Percentiles rank a stretch among this genome's conserved stretches.
Conservation (phyloP, 2,888 invertebrate species). For the Plagodis dolabraria region DNA sequence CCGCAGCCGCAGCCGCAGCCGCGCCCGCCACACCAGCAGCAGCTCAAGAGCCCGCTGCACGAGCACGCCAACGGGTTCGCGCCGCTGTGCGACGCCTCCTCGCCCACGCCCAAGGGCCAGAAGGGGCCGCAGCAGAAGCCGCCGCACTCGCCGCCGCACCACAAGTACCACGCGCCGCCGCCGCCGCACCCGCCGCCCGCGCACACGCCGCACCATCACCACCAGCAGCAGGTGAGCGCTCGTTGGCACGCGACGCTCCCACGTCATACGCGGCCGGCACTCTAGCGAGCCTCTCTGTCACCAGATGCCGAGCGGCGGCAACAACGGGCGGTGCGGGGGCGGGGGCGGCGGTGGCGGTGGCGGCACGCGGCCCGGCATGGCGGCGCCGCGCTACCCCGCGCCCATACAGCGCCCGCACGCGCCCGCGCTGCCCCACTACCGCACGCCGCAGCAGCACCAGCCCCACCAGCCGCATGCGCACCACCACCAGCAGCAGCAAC, state of each 20-base stretch:
- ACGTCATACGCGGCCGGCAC: slow-evolving; percentile 51
- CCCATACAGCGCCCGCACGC: slow-evolving; percentile 84
- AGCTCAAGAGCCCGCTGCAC: slow-evolving; percentile 85
- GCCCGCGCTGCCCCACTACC: slow-evolving; percentile 68
- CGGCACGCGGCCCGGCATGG: slow-evolving; percentile 34
- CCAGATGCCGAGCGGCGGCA: slow-evolving; percentile 71
- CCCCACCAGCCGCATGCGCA: slow-evolving; percentile 52
- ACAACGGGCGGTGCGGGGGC: slow-evolving; percentile 65
- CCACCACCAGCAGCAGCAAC: slow-evolving; percentile 78
- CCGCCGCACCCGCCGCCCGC: slow-evolving; percentile 67
- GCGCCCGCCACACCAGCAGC: slow-evolving; percentile 74
- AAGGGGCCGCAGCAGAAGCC: slow-evolving; percentile 68
- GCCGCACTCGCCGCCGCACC: slow-evolving; percentile 79
- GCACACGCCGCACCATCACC: slow-evolving; percentile 73
- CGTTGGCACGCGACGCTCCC: slow-evolving; percentile 17
- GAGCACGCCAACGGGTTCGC: slow-evolving; percentile 82
- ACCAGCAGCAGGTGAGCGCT: slow-evolving; percentile 55
- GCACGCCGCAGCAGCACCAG: slow-evolving; percentile 36
- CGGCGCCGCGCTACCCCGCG: slow-evolving; percentile 80
- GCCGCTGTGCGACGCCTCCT: slow-evolving; percentile 86
- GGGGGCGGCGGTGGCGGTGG: slow-evolving; percentile 50
- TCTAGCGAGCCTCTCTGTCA: slow-evolving; percentile 22
- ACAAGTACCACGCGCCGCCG: slow-evolving; percentile 78
- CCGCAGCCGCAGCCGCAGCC: slow-evolving; percentile 69
- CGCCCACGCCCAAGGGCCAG: slow-evolving; percentile 78